These are phyloP conservation scores for Tetragnatha montana DNA, from an alignment of 2,888 invertebrate species.

Conservation along the genomic window DNA sequence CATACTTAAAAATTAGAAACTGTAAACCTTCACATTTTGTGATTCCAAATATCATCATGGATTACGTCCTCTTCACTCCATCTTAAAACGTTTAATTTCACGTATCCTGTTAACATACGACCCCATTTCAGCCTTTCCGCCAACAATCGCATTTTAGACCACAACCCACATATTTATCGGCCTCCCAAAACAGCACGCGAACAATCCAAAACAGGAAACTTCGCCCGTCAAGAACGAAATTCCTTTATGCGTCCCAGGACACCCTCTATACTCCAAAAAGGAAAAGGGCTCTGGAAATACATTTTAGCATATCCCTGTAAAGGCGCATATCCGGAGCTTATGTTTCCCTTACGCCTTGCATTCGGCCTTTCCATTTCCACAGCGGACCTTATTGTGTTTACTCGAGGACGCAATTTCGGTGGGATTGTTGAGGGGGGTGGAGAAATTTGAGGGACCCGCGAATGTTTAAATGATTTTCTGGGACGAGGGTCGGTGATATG, in stretches of 20 bases:
- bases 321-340: conserved; percentile 17
- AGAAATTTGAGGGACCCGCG: neutral
- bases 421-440: conserved; percentile 2
- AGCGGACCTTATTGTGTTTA: conserved; percentile 36
- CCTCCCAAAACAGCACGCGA: neutral
- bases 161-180: neutral
- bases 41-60: too few relatives aligned
- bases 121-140: too few relatives aligned
- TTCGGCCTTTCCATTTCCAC: conserved; percentile 29
- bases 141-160: too few relatives aligned
- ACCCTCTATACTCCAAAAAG: too few relatives aligned
- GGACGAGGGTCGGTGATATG: neutral
- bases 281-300: neutral
- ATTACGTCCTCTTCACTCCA: too few relatives aligned
- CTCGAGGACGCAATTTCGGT: conserved; percentile 18
- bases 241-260: conserved; percentile 10
- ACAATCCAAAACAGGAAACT: neutral
- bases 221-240: conserved; percentile 7
- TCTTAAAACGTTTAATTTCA: too few relatives aligned
- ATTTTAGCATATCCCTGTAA: conserved; percentile 23
- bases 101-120: too few relatives aligned
- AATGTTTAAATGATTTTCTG: neutral
- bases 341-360: conserved; percentile 16
- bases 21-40: too few relatives aligned
- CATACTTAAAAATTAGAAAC: too few relatives aligned